These are phyloP conservation scores for Conus canariensis DNA, from an alignment of 2,888 invertebrate species.

Conservation along the genomic window DNA sequence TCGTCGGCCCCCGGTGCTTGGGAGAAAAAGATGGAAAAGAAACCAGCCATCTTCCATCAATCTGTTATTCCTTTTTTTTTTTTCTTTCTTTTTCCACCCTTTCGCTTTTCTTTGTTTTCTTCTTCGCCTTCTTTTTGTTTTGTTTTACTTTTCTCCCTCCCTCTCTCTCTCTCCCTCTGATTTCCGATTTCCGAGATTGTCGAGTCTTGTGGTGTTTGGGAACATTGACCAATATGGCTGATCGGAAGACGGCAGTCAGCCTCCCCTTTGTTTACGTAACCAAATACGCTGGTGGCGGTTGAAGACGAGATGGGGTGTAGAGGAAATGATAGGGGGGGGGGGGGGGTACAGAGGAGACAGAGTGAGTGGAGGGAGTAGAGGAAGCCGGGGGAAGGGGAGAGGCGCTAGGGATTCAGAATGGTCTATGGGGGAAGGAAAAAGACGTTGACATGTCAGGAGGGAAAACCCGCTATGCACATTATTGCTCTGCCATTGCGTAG, in stretches of 20 bases:
- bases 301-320: not conserved
- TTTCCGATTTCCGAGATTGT: constrained; percentile 13
- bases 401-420: not conserved
- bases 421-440: not conserved
- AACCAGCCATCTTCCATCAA: constrained; percentile 22
- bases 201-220: not conserved
- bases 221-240: not conserved
- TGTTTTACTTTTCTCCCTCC: not conserved
- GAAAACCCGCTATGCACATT: not conserved
- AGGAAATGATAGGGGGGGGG: not conserved
- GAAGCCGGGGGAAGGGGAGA: not conserved
- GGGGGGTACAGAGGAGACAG: not conserved
- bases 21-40: constrained; percentile 16
- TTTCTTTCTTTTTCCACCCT: not conserved
- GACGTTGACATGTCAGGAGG: not conserved
- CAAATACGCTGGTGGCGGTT: not conserved
- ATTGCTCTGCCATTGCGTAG: not conserved
- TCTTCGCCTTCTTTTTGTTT: not conserved
- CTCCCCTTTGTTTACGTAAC: not conserved
- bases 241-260: not conserved
- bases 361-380: not conserved
- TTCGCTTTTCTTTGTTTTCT: not conserved
- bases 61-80: constrained; percentile 4
- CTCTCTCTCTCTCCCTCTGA: not conserved
- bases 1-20: not conserved